Conservation (phyloP, 2,797 vertebrate species). For the Xerus rutilus region DNA sequence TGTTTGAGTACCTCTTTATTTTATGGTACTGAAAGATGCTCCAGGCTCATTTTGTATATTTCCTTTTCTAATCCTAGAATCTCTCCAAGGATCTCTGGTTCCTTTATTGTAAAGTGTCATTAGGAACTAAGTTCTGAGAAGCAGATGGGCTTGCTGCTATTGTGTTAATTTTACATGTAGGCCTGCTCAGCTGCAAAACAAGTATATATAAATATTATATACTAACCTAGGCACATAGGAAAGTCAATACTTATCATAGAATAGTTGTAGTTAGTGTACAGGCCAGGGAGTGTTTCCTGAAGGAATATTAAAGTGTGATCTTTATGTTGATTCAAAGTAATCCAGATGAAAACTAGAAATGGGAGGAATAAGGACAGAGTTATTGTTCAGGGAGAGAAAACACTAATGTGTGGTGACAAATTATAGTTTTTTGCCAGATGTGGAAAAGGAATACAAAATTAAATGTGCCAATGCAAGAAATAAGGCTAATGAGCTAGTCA, state of each 20-base stretch:
- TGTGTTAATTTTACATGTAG: neutral
- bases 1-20: neutral
- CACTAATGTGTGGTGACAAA: neutral
- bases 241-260: neutral
- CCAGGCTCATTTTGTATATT: neutral
- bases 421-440: neutral
- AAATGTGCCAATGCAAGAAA: neutral
- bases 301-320: neutral
- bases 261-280: neutral
- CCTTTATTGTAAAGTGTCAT: neutral
- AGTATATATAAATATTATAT: neutral
- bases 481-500: neutral
- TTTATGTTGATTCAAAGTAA: neutral
- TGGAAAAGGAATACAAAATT: neutral
- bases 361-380: fast-evolving
- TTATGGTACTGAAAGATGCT: neutral
- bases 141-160: neutral
- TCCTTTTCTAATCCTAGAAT: neutral
- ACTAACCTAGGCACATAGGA: neutral
- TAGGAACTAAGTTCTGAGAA: neutral
- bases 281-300: neutral
- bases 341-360: neutral
- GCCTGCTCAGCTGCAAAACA: neutral
- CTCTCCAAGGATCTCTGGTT: neutral
- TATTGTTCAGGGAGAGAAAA: neutral